Evolutionary conservation across 1,140 invertebrate species (phyloP).

Genomic region (Rhagoletis zephyria): DNA sequence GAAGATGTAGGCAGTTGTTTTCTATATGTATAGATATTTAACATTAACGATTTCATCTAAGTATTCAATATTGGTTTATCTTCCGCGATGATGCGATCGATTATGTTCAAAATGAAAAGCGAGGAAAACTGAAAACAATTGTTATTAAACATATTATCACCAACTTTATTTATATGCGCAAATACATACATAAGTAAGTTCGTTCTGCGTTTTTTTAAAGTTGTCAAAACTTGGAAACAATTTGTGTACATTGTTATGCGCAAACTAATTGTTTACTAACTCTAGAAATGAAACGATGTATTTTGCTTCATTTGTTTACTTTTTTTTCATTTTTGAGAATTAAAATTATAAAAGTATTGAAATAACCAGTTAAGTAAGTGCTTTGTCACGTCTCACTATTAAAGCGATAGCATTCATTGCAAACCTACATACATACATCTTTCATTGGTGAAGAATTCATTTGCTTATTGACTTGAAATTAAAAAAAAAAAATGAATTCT

Average conservation of each 20-base stretch:
- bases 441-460: background rate
- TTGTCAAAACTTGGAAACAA: too few species aligned
- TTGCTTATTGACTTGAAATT: background rate
- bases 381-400: background rate
- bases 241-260: background rate
- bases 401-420: background rate
- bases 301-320: conserved; percentile 5
- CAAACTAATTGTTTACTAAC: background rate
- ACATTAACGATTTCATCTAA: conserved; percentile 13
- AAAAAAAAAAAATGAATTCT: background rate
- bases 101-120: background rate
- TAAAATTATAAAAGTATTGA: conserved; percentile 9
- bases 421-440: background rate
- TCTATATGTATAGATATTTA: conserved; percentile 15
- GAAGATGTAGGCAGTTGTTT: conserved; percentile 15
- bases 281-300: background rate
- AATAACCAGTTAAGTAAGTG: background rate
- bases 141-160: background rate
- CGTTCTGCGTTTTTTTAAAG: too few species aligned
- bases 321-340: background rate
- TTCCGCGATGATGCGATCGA: background rate
- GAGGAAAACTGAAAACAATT: background rate
- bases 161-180: background rate
- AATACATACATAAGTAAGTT: background rate
- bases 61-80: conserved; percentile 38